Evolutionary conservation across 1,140 invertebrate genomes (phyloP).

Genomic region (Capitella teleta): DNA sequence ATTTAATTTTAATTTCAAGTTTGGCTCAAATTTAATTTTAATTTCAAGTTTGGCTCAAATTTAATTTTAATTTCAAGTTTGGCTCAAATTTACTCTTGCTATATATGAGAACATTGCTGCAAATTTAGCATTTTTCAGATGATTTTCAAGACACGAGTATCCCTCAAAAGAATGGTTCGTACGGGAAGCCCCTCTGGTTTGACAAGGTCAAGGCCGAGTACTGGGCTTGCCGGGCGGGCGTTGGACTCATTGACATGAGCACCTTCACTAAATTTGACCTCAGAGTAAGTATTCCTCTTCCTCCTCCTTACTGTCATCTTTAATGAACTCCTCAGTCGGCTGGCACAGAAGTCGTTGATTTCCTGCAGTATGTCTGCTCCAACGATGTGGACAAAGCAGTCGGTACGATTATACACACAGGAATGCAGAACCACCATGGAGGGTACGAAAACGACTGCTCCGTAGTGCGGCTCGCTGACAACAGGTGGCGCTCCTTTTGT

Average conservation of each 20-base stretch:
- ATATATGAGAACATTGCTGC: too few species aligned
- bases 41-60: too few species aligned
- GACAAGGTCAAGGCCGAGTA: constrained; percentile 80
- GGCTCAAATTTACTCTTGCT: too few species aligned
- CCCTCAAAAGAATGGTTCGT: constrained; percentile 20
- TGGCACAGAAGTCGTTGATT: constrained; percentile 75
- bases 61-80: too few species aligned
- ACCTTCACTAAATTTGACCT: constrained; percentile 96
- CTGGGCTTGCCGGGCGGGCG: constrained; percentile 79
- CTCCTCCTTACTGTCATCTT: background rate
- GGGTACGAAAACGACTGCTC: constrained; percentile 99
- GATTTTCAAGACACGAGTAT: too few species aligned
- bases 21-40: too few species aligned
- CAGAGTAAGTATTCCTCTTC: constrained; percentile 52
- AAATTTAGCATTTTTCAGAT: too few species aligned
- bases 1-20: too few species aligned
- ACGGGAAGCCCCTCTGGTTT: constrained; percentile 83
- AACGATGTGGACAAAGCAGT: constrained; percentile 92
- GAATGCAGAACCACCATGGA: constrained; percentile 90
- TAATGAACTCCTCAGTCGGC: constrained; percentile 3
- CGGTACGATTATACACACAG: constrained; percentile 91
- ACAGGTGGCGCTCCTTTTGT: constrained; percentile 31
- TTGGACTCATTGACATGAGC: constrained; percentile 92
- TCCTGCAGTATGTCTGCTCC: constrained; percentile 86
- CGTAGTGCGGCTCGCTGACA: constrained; percentile 70